Percentiles rank a stretch among this genome's conserved stretches.
Conservation (phyloP, 2,113 vertebrate species). For the Caretta caretta region DNA sequence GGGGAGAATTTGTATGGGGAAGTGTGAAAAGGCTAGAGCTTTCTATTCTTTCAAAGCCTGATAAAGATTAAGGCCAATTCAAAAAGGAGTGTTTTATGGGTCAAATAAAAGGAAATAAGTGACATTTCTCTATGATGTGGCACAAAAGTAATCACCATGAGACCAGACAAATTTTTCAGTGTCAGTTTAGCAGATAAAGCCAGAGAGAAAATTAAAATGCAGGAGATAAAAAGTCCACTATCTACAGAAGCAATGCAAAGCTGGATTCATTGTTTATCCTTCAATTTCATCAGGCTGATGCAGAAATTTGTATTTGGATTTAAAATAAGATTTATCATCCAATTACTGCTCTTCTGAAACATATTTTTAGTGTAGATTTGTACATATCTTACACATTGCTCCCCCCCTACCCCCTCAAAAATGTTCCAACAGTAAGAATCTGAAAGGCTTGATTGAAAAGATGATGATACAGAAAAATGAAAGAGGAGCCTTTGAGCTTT, state of each 20-base stretch:
- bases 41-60: background rate
- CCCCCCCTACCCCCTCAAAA: background rate
- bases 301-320: conserved; percentile 17
- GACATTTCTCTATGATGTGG: background rate
- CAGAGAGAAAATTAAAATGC: conserved; percentile 50
- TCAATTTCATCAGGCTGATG: background rate
- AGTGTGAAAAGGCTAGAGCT: background rate
- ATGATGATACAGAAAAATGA: background rate
- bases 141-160: background rate
- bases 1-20: conserved; percentile 1
- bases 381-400: background rate
- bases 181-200: conserved; percentile 34
- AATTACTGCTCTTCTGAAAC: background rate
- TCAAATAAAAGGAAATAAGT: conserved; percentile 32
- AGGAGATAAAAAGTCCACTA: background rate
- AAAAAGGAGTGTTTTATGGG: conserved; percentile 1
- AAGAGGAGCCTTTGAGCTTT: background rate
- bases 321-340: conserved; percentile 32
- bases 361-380: background rate
- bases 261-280: conserved; percentile 35
- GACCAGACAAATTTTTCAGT: conserved; percentile 14
- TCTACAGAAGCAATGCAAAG: conserved; percentile 25
- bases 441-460: conserved; percentile 5
- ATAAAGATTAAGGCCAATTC: conserved; percentile 1
- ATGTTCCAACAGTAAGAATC: background rate